Percentiles rank a stretch among this genome's conserved stretches.
phyloP scores from a whole-genome alignment of 1,140 invertebrate species.

The Polyergus mexicanus region DNA sequence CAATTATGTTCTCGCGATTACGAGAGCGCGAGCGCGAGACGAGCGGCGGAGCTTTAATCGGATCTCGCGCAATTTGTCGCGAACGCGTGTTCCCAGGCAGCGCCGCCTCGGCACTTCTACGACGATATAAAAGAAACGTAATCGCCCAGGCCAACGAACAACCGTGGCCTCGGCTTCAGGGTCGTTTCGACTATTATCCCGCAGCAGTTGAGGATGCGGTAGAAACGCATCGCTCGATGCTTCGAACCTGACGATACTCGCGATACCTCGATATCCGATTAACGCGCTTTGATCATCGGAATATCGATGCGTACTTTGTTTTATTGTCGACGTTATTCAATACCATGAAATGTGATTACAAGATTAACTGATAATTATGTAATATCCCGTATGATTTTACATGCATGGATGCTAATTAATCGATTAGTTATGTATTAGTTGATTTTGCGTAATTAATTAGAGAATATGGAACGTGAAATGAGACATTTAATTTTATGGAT shows the following conservation, averaged over 20 bases:
- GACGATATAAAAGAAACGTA: slow-evolving; percentile 67
- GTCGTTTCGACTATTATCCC: slow-evolving; percentile 79
- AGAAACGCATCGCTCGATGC: slow-evolving; percentile 53
- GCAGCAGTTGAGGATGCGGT: slow-evolving; percentile 66
- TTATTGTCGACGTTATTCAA: neutral
- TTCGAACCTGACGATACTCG: slow-evolving; percentile 25
- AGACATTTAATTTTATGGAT: neutral
- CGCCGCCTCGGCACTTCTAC: slow-evolving; percentile 47
- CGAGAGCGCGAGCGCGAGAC: slow-evolving; percentile 25
- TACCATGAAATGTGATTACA: neutral
- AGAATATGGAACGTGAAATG: neutral
- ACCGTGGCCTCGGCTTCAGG: slow-evolving; percentile 77
- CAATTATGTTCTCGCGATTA: slow-evolving; percentile 43
- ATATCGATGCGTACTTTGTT: neutral
- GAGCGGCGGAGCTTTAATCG: slow-evolving; percentile 50
- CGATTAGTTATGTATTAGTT: neutral
- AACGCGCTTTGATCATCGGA: neutral
- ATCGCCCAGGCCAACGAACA: slow-evolving; percentile 73
- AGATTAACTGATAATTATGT: neutral
- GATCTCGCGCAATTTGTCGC: slow-evolving; percentile 56
- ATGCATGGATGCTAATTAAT: slow-evolving; percentile 8
- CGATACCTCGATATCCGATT: slow-evolving; percentile 17
- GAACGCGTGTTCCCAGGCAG: slow-evolving; percentile 32
- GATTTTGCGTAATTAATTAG: neutral
- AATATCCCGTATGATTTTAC: neutral